Percentiles rank a stretch among this genome's conserved stretches.
Evolutionary conservation across 2,888 invertebrate species (phyloP).

Genomic region (Mactromeris polynyma): DNA sequence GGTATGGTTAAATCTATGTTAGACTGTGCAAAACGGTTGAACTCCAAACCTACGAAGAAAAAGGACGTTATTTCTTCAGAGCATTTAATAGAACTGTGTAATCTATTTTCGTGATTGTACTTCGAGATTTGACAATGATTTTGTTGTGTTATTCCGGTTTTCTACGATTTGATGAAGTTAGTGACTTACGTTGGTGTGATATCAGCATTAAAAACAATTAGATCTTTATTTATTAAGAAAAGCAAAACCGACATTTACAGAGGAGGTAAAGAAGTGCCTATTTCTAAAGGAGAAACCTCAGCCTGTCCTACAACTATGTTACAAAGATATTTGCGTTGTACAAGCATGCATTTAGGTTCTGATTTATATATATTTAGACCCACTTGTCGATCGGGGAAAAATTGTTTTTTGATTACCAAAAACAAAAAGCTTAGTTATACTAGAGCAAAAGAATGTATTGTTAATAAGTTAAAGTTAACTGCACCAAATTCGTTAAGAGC

Average conservation of each 20-base stretch:
- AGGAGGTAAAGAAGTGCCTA: slow-evolving; percentile 30
- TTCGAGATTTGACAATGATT: no score
- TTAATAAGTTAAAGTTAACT: slow-evolving; percentile 35
- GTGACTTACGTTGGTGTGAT: slow-evolving; percentile 36
- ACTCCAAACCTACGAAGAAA: slow-evolving; percentile 33
- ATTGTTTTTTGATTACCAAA: no score
- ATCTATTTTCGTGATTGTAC: slow-evolving; percentile 10
- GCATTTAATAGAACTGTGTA: slow-evolving; percentile 31
- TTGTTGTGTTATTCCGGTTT: no score
- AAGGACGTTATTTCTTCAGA: not conserved
- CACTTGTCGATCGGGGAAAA: no score
- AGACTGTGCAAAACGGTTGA: slow-evolving; percentile 47
- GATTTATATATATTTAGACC: no score
- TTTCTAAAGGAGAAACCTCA: no score
- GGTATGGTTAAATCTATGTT: slow-evolving; percentile 27
- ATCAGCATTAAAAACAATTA: slow-evolving; percentile 37
- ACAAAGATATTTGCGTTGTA: no score
- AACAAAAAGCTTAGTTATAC: no score
- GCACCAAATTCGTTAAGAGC: slow-evolving; percentile 20
- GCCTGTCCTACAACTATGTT: no score
- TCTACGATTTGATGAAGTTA: slow-evolving; percentile 25
- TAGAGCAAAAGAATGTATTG: slow-evolving; percentile 38
- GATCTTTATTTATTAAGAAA: slow-evolving; percentile 32
- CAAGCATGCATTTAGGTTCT: no score
- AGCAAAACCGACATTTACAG: slow-evolving; percentile 49